Evolutionary conservation across 2,113 vertebrate genomes (phyloP), one percentile per base, ranked within the genome.

Genomic region (Macquaria ambigua): DNA sequence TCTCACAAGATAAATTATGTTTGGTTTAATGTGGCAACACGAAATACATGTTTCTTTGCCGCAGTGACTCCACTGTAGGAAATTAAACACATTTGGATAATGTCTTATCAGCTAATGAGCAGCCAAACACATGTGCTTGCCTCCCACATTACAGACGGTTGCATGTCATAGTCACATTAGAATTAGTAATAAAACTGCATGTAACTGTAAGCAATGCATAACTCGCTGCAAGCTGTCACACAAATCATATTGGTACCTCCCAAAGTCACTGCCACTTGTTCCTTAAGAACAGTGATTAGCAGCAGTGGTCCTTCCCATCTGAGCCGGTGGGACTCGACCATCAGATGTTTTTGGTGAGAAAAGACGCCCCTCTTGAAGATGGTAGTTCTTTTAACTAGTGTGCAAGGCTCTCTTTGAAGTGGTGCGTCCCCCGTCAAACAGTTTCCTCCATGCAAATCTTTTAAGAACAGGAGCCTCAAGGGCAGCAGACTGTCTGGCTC

Each of bases 401-500:
- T 64, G 21, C 3, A 67, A 21, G 23, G 25, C 18, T 43, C 0
- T 83, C 34, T 90, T 85, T 86, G 25, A 78, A 82, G 63, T 76
- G 2, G 10, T 14, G 31, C 14, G 3, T 39, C 70, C 20, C 58
- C 46, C n/a, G 15, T 63, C 31, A 25, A 16, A 23, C 1, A 31
- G 50, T 75, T 67, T 50, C 50, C 23, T 28, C 39, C 14, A 76
- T 64, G 72, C 39, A 83, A 56, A 55, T 90, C 20, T 69, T 43
- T 81, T 23, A 21, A 20, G 74, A 72, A 6, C 55, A 55, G 12
- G 77, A 78, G 74, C 63, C 82, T 74, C 3, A 18, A 48, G 76
- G 87, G 72, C 41, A 86, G 71, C 72, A 90, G 79, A 83, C 90
- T 86, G 79, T 88, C 84, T 90, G 89, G 31, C 79, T 77, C 83